Evolutionary conservation across 2,888 invertebrate species (phyloP).

Genomic region (Timandra comae): DNA sequence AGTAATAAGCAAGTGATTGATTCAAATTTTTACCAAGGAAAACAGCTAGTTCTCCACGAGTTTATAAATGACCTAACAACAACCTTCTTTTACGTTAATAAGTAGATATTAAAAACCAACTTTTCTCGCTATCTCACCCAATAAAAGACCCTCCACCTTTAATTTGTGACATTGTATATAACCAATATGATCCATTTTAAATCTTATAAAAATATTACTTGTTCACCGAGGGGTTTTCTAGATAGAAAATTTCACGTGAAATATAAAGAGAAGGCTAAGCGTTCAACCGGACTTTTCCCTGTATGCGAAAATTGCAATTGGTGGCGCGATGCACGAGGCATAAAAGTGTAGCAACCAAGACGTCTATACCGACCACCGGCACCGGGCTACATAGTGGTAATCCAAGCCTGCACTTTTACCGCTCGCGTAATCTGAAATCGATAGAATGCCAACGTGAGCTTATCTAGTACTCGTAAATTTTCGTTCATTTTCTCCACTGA

Average conservation of each 20-base stretch:
- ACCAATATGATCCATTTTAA: too few species aligned
- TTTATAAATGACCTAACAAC: too few species aligned
- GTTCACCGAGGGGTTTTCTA: too few species aligned
- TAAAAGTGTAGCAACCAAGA: constrained; percentile 4
- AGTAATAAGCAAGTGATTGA: too few species aligned
- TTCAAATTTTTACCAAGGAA: too few species aligned
- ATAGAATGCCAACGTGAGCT: constrained; percentile 25
- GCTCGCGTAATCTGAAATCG: constrained; percentile 41
- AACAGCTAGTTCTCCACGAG: too few species aligned
- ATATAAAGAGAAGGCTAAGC: constrained; percentile 7
- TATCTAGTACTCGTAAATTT: constrained; percentile 1
- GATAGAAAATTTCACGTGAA: constrained; percentile 2
- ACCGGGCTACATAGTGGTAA: constrained; percentile 21
- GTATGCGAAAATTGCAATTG: constrained; percentile 1
- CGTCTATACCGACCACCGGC: constrained; percentile 1
- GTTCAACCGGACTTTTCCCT: constrained; percentile 3
- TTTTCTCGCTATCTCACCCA: too few species aligned
- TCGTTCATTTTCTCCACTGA: neutral
- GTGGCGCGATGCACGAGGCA: constrained; percentile 1
- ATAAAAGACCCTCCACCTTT: too few species aligned
- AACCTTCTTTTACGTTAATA: too few species aligned
- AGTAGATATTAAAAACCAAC: too few species aligned
- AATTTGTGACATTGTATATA: too few species aligned
- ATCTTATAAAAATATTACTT: too few species aligned
- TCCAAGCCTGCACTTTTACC: constrained; percentile 34